Evolutionary conservation across 2,888 invertebrate species (phyloP), one percentile per base, ranked within the genome.

Genomic region (Caradrina clavipalpis): DNA sequence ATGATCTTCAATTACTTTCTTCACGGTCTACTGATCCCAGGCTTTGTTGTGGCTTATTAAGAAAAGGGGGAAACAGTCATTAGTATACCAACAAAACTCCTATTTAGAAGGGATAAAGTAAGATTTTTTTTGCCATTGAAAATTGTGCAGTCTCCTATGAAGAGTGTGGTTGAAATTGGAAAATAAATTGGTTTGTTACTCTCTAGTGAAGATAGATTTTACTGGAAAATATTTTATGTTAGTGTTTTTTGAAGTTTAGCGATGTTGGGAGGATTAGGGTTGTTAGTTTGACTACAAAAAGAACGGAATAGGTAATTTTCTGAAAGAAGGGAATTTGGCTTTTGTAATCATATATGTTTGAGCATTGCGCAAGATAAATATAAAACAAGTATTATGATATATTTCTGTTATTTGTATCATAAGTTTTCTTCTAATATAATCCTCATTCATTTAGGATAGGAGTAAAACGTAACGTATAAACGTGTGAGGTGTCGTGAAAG

Each of bases 1-100:
- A 82, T 86, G 84, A 83, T 86, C 87, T 88, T 88, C 89, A 90
- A 91, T 92, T 91, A 91, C 89, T 89, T 90, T 86, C 84, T 81
- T 86, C 85, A 78, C 85, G 82, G 88, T 84, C 83, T 83, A 83
- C 82, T 87, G 85, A 88, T 82, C 84, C 77, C 59, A 72, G 74
- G 84, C 85, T 88, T 87, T 87, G 84, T 85, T 82, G 82, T 71
- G 85, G 81, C 82, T 88, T 80, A 82, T 86, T 83, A 82, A 76
- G 73, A 68, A 69, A 78, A 78, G 73, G 78, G 35, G 67, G 70
- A 79, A 79, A 80, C 73, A 78, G 62, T 80, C 73, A 78, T 85
- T 86, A 82, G 76, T 72, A 73, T 67, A 58, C 65, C 57, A 59
- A 64, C 42, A 63, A 72, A 72, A 74, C 69, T 64, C 19, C 42